Percentiles rank a stretch among this genome's conserved stretches.
These are phyloP conservation scores for Lagria hirta DNA, from an alignment of 2,888 invertebrate genomes.

Conservation along the genomic window DNA sequence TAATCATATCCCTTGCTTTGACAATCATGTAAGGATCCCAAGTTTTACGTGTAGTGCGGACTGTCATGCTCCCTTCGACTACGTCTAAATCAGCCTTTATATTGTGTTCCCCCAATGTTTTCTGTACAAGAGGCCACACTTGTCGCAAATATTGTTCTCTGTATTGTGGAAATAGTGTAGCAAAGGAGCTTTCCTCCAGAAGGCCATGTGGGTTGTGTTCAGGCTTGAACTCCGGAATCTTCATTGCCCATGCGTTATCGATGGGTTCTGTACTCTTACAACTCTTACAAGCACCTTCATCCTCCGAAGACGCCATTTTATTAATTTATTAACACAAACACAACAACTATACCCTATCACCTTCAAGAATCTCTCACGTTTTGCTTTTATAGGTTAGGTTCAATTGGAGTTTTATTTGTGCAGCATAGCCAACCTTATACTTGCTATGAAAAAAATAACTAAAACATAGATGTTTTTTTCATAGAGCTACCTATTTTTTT, in stretches of 20 bases:
- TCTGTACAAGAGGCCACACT: constrained; percentile 94
- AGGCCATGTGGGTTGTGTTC: constrained; percentile 89
- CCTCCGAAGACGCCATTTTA: no score
- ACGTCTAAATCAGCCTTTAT: constrained; percentile 88
- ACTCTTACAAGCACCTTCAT: no score
- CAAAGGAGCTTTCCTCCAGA: constrained; percentile 93
- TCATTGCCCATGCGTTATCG: constrained; percentile 83
- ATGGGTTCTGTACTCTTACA: constrained; percentile 69
- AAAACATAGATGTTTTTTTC: no score
- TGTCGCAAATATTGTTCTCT: constrained; percentile 93
- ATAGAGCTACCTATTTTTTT: no score
- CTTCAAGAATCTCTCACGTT: no score
- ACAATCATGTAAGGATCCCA: constrained; percentile 98
- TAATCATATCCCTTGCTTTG: constrained; percentile 95
- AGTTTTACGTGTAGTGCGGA: constrained; percentile 92
- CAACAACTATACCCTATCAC: no score
- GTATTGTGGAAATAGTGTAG: constrained; percentile 95
- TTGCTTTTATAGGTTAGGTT: no score
- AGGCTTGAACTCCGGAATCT: constrained; percentile 83
- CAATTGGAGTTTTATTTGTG: no score
- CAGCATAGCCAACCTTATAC: no score
- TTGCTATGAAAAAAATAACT: no score
- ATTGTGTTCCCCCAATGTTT: constrained; percentile 75
- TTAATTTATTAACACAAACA: no score
- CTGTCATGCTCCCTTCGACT: constrained; percentile 92